Percentiles rank a stretch among this genome's conserved stretches.
Evolutionary conservation across 2,888 invertebrate genomes (phyloP).

Genomic region (Troides aeacus): DNA sequence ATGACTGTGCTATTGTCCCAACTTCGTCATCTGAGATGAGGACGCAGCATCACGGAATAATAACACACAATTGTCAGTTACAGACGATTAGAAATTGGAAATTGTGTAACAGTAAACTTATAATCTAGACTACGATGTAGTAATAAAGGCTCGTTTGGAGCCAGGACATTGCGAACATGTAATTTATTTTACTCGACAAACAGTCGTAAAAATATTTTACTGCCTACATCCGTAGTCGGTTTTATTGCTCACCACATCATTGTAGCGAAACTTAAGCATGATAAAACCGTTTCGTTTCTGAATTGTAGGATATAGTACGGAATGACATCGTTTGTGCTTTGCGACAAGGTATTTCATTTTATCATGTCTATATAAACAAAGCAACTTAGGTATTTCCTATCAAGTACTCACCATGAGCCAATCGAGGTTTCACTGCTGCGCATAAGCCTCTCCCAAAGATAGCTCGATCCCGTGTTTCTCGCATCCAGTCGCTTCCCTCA

Average conservation of each 20-base stretch:
- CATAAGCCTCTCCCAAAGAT: too few species aligned
- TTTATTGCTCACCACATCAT: slow-evolving; percentile 23
- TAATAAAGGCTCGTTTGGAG: slow-evolving; percentile 9
- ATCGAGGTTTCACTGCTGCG: too few species aligned
- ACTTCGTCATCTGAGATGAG: too few species aligned
- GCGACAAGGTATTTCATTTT: too few species aligned
- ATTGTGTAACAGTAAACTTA: not conserved
- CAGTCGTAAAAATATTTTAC: slow-evolving; percentile 25
- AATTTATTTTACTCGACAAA: slow-evolving; percentile 23
- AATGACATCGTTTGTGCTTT: not conserved
- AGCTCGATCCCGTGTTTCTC: too few species aligned
- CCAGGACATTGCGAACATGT: slow-evolving; percentile 6
- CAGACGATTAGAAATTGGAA: not conserved
- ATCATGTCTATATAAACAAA: too few species aligned
- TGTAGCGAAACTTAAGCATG: slow-evolving; percentile 14
- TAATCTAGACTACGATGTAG: not conserved
- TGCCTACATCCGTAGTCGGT: not conserved
- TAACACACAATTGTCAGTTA: not conserved
- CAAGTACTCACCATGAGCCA: too few species aligned
- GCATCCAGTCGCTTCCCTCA: too few species aligned
- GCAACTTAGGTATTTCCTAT: too few species aligned
- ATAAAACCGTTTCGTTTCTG: slow-evolving; percentile 13
- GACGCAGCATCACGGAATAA: too few species aligned
- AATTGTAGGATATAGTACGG: not conserved
- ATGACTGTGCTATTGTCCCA: too few species aligned